Percentiles rank a stretch among this genome's conserved stretches.
These are phyloP conservation scores for Phalanger gymnotis DNA, from an alignment of 2,797 vertebrate genomes.

Conservation along the genomic window DNA sequence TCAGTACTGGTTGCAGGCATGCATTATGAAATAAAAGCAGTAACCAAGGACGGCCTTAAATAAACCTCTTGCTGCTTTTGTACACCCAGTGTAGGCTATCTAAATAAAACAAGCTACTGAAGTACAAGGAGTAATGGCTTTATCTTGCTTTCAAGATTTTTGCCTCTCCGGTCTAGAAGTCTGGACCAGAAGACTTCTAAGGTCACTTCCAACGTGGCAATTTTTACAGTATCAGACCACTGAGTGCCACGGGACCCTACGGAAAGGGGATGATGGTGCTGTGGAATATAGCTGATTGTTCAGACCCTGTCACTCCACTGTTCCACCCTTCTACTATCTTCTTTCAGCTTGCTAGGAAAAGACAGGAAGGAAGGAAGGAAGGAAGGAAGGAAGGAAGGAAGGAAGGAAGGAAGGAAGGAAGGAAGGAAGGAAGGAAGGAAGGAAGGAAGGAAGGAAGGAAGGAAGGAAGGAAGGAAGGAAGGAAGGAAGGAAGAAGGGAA, in stretches of 20 bases:
- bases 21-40: neutral
- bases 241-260: neutral
- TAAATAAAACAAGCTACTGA: neutral
- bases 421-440: too few relatives aligned
- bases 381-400: neutral
- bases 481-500: too few relatives aligned
- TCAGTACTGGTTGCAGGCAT: neutral
- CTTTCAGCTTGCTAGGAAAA: neutral
- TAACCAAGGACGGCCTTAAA: neutral
- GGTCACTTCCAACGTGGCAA: neutral
- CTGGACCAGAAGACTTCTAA: neutral
- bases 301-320: neutral
- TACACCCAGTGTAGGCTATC: neutral
- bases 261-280: neutral
- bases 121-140: neutral
- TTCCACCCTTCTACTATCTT: neutral
- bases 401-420: too few relatives aligned
- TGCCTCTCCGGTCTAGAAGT: neutral
- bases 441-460: too few relatives aligned
- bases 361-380: neutral
- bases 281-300: neutral
- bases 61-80: neutral
- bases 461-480: too few relatives aligned
- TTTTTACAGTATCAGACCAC: neutral
- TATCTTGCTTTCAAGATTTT: neutral